A percentile compares a stretch with the other conserved stretches of the same genome.
Conservation (phyloP, 2,113 vertebrate genomes). For the Ophthalmotilapia sp. region DNA sequence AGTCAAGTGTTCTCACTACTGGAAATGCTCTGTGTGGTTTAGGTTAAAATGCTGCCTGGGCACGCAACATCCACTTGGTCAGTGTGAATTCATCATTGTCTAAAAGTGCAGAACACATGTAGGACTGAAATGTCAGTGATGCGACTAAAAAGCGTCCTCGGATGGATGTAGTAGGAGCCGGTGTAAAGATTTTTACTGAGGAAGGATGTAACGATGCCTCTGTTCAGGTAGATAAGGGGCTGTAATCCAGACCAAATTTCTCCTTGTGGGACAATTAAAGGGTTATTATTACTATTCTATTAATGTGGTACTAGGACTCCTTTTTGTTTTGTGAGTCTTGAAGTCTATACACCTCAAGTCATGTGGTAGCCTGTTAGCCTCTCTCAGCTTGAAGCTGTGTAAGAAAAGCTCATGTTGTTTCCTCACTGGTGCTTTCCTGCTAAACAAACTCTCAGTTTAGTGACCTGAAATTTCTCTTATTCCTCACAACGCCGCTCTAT, state of each 20-base stretch:
- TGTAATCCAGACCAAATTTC: not conserved
- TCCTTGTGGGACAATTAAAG: not conserved
- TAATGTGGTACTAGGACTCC: not conserved
- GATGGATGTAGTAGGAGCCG: not conserved
- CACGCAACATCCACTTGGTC: not conserved
- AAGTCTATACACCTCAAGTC: not conserved
- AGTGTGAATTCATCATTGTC: not conserved
- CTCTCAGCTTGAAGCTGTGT: not conserved
- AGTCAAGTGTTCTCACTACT: not conserved
- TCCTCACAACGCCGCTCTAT: not conserved
- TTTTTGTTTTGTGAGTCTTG: not conserved
- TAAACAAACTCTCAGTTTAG: not conserved
- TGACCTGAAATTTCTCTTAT: not conserved
- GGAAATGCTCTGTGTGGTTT: not conserved
- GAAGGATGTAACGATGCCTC: not conserved
- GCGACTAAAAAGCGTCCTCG: accelerated
- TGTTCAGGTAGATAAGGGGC: no score
- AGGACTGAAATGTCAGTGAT: not conserved
- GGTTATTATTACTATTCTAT: not conserved
- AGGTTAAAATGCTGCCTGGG: not conserved
- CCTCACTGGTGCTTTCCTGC: not conserved
- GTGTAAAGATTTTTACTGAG: not conserved
- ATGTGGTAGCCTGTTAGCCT: not conserved
- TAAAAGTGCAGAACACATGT: not conserved
- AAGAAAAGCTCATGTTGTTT: not conserved